A percentile compares a stretch with the other conserved stretches of the same genome.
These are phyloP conservation scores for Dryoscopus gambensis DNA, from an alignment of 2,113 vertebrate genomes.

Conservation along the genomic window DNA sequence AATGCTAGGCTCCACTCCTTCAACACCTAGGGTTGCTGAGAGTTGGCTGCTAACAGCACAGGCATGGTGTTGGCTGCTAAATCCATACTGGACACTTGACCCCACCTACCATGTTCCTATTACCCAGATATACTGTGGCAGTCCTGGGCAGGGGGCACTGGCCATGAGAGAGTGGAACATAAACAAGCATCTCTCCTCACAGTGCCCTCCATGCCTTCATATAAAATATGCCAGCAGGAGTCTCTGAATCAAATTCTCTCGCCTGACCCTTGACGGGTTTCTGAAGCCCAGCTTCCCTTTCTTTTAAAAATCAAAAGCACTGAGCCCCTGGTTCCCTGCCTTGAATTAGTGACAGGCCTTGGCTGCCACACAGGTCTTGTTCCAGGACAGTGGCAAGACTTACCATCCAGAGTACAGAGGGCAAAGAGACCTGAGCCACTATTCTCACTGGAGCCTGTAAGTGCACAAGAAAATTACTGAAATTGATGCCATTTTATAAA, in stretches of 20 bases:
- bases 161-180: not conserved
- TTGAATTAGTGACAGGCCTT: not conserved
- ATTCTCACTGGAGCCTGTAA: constrained; percentile 47
- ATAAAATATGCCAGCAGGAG: not conserved
- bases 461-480: not conserved
- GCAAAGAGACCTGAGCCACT: constrained; percentile 86
- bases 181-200: not conserved
- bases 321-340: not conserved
- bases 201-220: not conserved
- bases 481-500: not conserved
- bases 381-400: constrained; percentile 35
- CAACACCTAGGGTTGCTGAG: not conserved
- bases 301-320: not conserved
- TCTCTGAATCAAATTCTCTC: not conserved
- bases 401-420: constrained; percentile 95
- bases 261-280: not conserved
- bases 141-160: not conserved
- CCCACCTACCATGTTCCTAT: not conserved
- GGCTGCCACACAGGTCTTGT: not conserved
- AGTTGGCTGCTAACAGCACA: not conserved
- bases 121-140: not conserved
- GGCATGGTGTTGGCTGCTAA: not conserved
- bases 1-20: not conserved
- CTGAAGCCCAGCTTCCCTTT: not conserved
- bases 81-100: not conserved